Evolutionary conservation across 2,888 invertebrate genomes (phyloP), one percentile per base, ranked within the genome.

Genomic region (Brassicogethes aeneus): DNA sequence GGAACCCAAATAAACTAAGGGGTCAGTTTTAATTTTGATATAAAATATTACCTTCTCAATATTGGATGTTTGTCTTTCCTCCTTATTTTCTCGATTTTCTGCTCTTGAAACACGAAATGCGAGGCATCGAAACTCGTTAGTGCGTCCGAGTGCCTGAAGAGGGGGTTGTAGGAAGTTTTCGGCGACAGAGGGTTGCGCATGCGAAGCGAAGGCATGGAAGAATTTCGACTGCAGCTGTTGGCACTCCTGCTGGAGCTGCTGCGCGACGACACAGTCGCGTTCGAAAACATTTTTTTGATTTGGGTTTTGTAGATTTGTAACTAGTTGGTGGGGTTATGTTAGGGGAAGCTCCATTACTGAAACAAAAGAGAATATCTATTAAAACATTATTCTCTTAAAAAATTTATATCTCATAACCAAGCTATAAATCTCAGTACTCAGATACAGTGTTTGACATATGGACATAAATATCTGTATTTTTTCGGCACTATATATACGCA

Each of bases 21-120:
- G n/a, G n/a, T n/a, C n/a, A n/a, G n/a, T n/a, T n/a, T n/a, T n/a
- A n/a, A n/a, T n/a, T n/a, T n/a, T n/a, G n/a, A 23, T 7, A 23
- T 23, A 23, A 23, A 23, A 23, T 12, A 7, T 12, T 8, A 32
- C 32, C 65, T 50, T 30, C 65, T 50, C 38, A 65, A 49, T 16
- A 60, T 64, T 33, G 74, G 64, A 17, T 72, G 56, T 45, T 75
- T 75, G 46, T 71, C 72, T 42, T 72, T 41, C 36, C 40, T 16
- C 36, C 42, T 43, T 16, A 40, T 34, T 13, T 51, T 46, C 30
- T 46, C 47, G 3, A 46, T 34, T 40, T 50, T 47, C n/a, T 48
- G 47, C 32, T 53, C 53, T 38, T 60, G 58, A 42, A 61, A 60
- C 36, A 60, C 51, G 48, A 64, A 65, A 39, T 63, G 57, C n/a